Base-by-base conservation (phyloP, 2,888 invertebrate genomes). In the Cataglyphis livida region DNA sequence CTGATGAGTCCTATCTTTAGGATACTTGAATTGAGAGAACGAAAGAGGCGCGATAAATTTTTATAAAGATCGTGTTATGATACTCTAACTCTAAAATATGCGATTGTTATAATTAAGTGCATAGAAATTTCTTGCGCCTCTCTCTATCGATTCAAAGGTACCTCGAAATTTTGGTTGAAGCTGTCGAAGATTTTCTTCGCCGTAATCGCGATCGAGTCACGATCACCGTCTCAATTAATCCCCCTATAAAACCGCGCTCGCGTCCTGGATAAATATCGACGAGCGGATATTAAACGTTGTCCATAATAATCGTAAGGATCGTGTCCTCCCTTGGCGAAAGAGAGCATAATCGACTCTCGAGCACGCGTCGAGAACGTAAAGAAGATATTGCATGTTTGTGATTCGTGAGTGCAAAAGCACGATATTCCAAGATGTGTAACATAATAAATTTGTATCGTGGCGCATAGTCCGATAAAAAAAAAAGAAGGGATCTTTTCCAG, bases 371-470 rank as follows among this genome's bases (percentile, higher is more conserved):
- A 75, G 70, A 62, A 81, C 74, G 15, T 74, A 81, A 66, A 38
- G 65, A 73, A 54, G 18, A 74, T 78, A 83, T 71, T 65, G 73
- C 84, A 76, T 74, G 78, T 74, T 65, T 73, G 85, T 81, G 86
- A 75, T 73, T 84, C 81, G 73, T 73, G 59, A 66, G 57, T 75
- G 81, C 75, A 54, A 76, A 66, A 28, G 76, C 76, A 76, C 76
- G 54, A 66, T 76, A 76, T 76, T 76, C 25, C 71, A 78, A 78
- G 70, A 70, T 78, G 78, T 78, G 78, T 78, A 78, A 78, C 59
- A 78, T 78, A 78, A 78, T 78, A 78, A 78, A 78, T 78, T 78
- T 78, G 59, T 78, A 78, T 78, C 71, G 71, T 78, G 78, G 71
- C 70, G 59, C 44, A 70, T 78, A 78, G 44, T 78, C 70, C 59